A percentile compares a stretch with the other conserved stretches of the same genome.
Conservation (phyloP, 2,888 invertebrate genomes). For the Lasioglossum marginatum region DNA sequence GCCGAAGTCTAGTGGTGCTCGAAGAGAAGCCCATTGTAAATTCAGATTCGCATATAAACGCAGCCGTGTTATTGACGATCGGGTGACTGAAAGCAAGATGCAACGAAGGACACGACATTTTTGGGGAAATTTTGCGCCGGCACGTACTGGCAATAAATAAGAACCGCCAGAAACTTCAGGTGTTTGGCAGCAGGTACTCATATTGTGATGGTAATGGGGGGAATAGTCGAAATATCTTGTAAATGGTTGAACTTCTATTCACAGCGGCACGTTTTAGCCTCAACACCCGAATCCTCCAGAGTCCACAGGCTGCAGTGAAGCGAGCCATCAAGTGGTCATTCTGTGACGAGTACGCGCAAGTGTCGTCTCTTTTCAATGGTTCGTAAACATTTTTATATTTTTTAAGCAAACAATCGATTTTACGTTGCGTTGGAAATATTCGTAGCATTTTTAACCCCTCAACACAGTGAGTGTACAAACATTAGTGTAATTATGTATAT, state of each 20-base stretch:
- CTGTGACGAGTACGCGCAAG: slow-evolving; percentile 41
- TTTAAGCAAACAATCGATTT: neutral
- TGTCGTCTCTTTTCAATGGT: neutral
- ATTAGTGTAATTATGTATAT: too few relatives aligned
- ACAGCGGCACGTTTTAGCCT: slow-evolving; percentile 79
- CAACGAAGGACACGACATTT: slow-evolving; percentile 17
- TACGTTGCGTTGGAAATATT: neutral
- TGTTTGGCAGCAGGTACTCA: slow-evolving; percentile 74
- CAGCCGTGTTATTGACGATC: neutral
- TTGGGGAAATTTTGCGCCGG: slow-evolving; percentile 61
- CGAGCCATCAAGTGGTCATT: slow-evolving; percentile 46
- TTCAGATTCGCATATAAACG: slow-evolving; percentile 44
- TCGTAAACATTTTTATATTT: neutral
- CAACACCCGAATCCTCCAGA: slow-evolving; percentile 57
- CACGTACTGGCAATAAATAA: slow-evolving; percentile 74
- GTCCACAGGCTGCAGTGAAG: neutral
- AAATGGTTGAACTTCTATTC: slow-evolving; percentile 80
- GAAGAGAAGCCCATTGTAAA: slow-evolving; percentile 40
- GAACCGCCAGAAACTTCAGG: slow-evolving; percentile 49
- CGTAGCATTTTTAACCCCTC: too few relatives aligned
- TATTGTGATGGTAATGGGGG: slow-evolving; percentile 82
- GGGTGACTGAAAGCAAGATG: neutral
- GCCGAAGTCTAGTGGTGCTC: slow-evolving; percentile 42
- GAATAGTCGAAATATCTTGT: slow-evolving; percentile 76
- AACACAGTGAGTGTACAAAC: too few relatives aligned